A percentile compares a stretch with the other conserved stretches of the same genome.
These are phyloP conservation scores for Epistrophe grossulariae DNA, from an alignment of 2,888 invertebrate genomes.

Conservation along the genomic window DNA sequence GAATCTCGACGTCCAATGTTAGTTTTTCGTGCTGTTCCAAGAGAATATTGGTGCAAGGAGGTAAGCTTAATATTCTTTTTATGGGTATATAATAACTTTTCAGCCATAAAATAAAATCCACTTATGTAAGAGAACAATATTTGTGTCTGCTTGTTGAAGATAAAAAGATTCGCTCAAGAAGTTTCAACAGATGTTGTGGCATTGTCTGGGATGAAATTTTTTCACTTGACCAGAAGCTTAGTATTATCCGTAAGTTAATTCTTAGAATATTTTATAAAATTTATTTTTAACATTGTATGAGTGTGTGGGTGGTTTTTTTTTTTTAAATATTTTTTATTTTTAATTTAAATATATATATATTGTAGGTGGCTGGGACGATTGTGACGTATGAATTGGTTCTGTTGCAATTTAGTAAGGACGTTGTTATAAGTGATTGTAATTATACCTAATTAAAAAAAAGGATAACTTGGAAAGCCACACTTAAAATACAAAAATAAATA, in stretches of 20 bases:
- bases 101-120: neutral
- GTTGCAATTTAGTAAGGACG: slow-evolving; percentile 84
- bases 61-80: slow-evolving; percentile 78
- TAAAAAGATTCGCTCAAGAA: slow-evolving; percentile 82
- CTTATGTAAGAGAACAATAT: slow-evolving; percentile 1
- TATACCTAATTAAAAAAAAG: neutral
- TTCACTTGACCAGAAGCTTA: slow-evolving; percentile 81
- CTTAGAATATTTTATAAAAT: neutral
- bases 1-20: slow-evolving; percentile 84
- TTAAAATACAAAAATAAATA: neutral
- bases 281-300: neutral
- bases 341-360: neutral
- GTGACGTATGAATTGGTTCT: slow-evolving; percentile 87
- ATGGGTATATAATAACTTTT: neutral
- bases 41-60: slow-evolving; percentile 84
- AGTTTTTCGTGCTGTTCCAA: slow-evolving; percentile 83
- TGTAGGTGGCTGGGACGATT: slow-evolving; percentile 85
- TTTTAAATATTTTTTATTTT: neutral
- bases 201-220: slow-evolving; percentile 83
- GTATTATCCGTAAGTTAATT: slow-evolving; percentile 80
- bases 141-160: slow-evolving; percentile 77
- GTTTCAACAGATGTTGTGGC: slow-evolving; percentile 82
- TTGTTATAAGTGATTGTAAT: slow-evolving; percentile 34
- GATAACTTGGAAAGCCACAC: neutral
- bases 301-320: too few species aligned